A percentile compares a stretch with the other conserved stretches of the same genome.
phyloP scores from a whole-genome alignment of 1,140 invertebrate genomes.

The Gonioctena quinquepunctata region DNA sequence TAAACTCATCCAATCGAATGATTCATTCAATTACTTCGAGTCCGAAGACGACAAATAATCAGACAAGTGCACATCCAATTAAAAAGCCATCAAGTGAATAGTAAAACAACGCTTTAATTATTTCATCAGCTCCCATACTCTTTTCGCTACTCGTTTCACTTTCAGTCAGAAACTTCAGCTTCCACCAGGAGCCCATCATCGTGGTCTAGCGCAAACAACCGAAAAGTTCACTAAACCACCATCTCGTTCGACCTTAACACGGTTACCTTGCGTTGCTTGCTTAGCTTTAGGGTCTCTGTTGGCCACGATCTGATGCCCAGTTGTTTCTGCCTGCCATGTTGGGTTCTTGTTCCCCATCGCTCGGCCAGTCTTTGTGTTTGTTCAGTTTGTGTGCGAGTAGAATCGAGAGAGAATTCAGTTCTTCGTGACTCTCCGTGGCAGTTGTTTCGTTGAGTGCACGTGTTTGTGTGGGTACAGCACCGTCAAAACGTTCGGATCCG shows the following conservation, averaged over 20 bases:
- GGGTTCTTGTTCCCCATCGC: background rate
- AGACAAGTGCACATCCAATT: background rate
- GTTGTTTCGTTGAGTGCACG: background rate
- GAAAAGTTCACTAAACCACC: background rate
- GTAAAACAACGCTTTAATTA: background rate
- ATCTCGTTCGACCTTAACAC: background rate
- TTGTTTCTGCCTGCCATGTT: background rate
- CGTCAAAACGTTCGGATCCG: no score
- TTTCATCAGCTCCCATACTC: background rate
- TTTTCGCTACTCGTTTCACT: background rate
- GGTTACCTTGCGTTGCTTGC: background rate
- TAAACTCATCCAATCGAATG: background rate
- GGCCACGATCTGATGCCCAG: background rate
- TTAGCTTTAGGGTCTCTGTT: background rate
- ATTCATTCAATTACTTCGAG: background rate
- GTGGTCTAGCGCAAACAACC: background rate
- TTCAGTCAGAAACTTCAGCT: background rate
- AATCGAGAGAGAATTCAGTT: background rate
- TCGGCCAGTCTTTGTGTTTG: background rate
- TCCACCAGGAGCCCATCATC: background rate
- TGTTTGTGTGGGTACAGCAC: background rate
- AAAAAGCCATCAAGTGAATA: background rate
- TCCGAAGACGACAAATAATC: background rate
- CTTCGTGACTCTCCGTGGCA: background rate
- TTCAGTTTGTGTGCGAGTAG: background rate